Evolutionary conservation across 2,888 invertebrate species (phyloP), one percentile per base, ranked within the genome.

Genomic region (Tiliacea aurago): DNA sequence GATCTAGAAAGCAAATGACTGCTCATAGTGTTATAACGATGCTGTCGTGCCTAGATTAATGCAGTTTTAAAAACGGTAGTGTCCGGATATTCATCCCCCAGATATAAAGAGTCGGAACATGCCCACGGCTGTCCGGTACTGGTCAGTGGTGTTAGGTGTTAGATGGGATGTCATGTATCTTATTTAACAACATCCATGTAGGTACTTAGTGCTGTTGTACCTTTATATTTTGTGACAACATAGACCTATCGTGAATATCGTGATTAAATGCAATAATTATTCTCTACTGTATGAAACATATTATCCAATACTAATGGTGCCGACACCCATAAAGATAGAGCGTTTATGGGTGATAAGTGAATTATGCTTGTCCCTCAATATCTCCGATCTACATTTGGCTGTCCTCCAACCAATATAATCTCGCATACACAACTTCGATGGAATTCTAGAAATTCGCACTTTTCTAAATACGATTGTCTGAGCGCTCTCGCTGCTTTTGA

Each of bases 371-470:
- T 85, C 81, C 87, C 86, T 89, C 86, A 81, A 89, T 88, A 87
- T 78, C 78, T 73, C 74, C 84, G 79, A 87, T 87, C 86, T 85
- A 89, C 84, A 86, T 84, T 92, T 93, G 93, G 93, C 92, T 75
- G 68, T 73, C 76, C 79, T 89, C 93, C 93, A 93, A 90, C 82
- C 79, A 79, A 87, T 86, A 83, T 81, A 80, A 87, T 88, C 85
- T 82, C 84, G 51, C 81, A 66, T 45, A 80, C 76, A 81, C 70
- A 72, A 81, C 81, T 84, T 76, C 77, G 79, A 77, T 79, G 80
- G 77, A 85, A 87, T 86, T 80, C 76, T 81, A 83, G 76, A 86
- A 86, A 75, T 86, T 88, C 86, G 78, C 84, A 89, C 86, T 88
- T 86, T 84, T 81, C 84, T 87, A 82, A 87, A 86, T 85, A 83